A percentile compares a stretch with the other conserved stretches of the same genome.
phyloP scores from a whole-genome alignment of 1,140 invertebrate species.

The Bombus confusus region DNA sequence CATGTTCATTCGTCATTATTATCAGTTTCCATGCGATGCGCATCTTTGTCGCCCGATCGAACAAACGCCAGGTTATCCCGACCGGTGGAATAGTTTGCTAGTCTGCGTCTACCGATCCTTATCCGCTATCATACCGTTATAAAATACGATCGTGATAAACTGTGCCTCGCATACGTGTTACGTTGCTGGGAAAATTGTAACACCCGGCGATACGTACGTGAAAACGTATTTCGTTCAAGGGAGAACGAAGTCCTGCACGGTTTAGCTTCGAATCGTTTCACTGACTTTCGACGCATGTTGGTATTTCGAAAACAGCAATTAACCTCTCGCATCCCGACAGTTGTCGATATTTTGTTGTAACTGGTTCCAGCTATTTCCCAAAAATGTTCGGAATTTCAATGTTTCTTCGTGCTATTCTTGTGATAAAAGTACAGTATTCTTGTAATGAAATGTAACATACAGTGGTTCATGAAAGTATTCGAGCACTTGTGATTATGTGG shows the following conservation, averaged over 20 bases:
- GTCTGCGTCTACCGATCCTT: not conserved
- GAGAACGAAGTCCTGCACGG: not conserved
- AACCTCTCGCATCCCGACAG: not conserved
- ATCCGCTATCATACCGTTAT: not conserved
- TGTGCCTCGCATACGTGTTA: not conserved
- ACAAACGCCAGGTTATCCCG: not conserved
- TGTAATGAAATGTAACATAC: not conserved
- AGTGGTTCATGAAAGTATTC: not conserved
- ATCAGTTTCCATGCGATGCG: constrained; percentile 30
- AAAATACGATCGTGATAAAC: not conserved
- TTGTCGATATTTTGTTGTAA: not conserved
- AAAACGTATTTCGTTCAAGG: not conserved
- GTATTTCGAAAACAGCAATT: not conserved
- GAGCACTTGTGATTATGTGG: not conserved
- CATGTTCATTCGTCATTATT: constrained; percentile 41
- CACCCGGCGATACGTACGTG: not conserved
- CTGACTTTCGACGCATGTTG: too few relatives aligned
- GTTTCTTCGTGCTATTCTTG: not conserved
- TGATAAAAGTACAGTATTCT: not conserved
- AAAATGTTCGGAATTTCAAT: not conserved
- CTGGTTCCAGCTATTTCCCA: not conserved
- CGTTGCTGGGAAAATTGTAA: not conserved
- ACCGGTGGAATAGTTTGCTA: not conserved
- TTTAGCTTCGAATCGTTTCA: too few relatives aligned
- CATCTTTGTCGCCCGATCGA: constrained; percentile 33